phyloP scores from a whole-genome alignment of 2,888 invertebrate genomes.

The Mesorhabditis spiculigera region DNA sequence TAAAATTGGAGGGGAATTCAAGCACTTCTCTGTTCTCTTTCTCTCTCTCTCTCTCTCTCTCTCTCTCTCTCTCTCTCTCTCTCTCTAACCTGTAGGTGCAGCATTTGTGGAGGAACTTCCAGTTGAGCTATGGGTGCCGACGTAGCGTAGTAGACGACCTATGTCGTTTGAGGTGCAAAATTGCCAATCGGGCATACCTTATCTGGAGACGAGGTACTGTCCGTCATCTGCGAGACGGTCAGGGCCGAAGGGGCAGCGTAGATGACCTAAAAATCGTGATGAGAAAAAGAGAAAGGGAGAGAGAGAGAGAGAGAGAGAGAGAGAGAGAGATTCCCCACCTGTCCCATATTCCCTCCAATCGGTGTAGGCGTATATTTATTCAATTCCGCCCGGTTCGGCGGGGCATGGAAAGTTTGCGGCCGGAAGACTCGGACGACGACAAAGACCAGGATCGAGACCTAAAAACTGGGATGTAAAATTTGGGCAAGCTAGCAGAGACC shows the following conservation, averaged over 20 bases:
- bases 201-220: background rate
- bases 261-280: background rate
- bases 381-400: background rate
- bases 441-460: conserved; percentile 27
- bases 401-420: conserved; percentile 1
- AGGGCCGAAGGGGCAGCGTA: background rate
- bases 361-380: background rate
- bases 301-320: conserved; percentile 8
- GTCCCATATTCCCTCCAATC: background rate
- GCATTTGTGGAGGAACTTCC: conserved; percentile 42
- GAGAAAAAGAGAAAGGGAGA: background rate
- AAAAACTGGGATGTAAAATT: too few relatives aligned
- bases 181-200: background rate
- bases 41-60: too few relatives aligned
- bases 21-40: background rate
- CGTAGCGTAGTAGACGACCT: background rate
- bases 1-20: background rate
- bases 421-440: conserved; percentile 33
- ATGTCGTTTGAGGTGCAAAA: background rate
- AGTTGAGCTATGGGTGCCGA: conserved; percentile 7
- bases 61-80: too few relatives aligned
- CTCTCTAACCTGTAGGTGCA: too few relatives aligned
- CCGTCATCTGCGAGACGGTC: background rate
- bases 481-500: too few relatives aligned
- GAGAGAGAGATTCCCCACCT: background rate